Base-by-base conservation (phyloP, 1,140 invertebrate genomes). In the Ips nitidus region DNA sequence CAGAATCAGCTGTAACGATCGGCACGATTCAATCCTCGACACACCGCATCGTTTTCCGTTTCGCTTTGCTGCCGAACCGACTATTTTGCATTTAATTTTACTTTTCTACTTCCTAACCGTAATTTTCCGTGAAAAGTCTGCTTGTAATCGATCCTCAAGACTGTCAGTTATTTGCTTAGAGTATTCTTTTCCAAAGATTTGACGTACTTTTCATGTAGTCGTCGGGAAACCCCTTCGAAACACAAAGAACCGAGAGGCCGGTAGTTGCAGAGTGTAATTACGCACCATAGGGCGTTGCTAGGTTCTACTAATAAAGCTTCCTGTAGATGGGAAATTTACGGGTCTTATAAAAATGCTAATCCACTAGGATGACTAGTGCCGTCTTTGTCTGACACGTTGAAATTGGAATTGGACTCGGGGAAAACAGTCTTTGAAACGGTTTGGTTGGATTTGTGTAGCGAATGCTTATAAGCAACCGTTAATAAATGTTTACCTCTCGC, bases 1-100 rank as follows among this genome's bases (percentile, higher is more conserved):
- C 76, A 78, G 75, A 78, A 76, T 78, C 77, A 78, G 77, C 77
- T 78, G 77, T 74, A 78, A 78, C 76, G 77, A 78, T 78, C 75
- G 75, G 60, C 50, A 39, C 22, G 71, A 50, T 8, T 56, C 41
- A 41, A 74, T 52, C 53, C 40, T 8, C 37, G 74, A 75, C 74
- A 6, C 68, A 52, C 47, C 43, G 41, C n/a, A 7, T 40, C 2
- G 41, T 40, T 22, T 6, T 60, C 55, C 40, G 7, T 72, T 65
- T 63, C 68, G 42, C 36, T 72, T 68, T 50, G 37, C 67, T 68
- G 52, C 64, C 68, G 71, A 52, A 42, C 41, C 36, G 38, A 59
- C 6, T 56, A 52, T 45, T 22, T 1, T 40, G 8, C 4, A 8
- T 36, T 38, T 70, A 53, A 63, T 71, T 55, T 2, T 2, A 41